Percentiles rank a stretch among this genome's conserved stretches.
phyloP scores from a whole-genome alignment of 2,113 vertebrate species.

The Eurystomus gularis region DNA sequence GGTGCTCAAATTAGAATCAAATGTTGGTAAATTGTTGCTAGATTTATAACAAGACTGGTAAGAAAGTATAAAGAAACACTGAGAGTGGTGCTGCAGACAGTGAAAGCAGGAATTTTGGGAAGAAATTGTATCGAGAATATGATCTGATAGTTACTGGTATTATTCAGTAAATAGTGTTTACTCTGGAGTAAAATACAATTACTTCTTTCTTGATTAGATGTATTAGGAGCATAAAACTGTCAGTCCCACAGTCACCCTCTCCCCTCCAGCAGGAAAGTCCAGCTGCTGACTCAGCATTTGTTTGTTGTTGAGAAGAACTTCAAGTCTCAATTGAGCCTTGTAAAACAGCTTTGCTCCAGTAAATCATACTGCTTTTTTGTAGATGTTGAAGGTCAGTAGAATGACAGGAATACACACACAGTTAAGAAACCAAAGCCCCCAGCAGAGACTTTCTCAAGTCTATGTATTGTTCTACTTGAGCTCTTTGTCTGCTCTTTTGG shows the following conservation, averaged over 20 bases:
- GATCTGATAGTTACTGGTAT: not conserved
- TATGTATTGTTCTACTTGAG: not conserved
- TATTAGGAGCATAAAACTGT: not conserved
- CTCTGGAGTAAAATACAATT: not conserved
- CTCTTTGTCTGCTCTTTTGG: not conserved
- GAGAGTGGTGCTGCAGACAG: not conserved
- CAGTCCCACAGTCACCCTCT: not conserved
- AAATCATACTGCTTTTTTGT: slow-evolving; percentile 24
- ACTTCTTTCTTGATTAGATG: not conserved
- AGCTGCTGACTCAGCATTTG: slow-evolving; percentile 22
- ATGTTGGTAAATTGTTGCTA: not conserved
- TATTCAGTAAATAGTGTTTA: not conserved
- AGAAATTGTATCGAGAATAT: not conserved
- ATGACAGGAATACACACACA: not conserved
- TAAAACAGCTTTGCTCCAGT: not conserved
- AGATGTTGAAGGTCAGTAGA: not conserved
- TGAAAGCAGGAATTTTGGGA: not conserved
- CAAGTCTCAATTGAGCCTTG: not conserved
- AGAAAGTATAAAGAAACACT: not conserved
- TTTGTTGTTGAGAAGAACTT: not conserved
- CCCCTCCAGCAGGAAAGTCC: not conserved
- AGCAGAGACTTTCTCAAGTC: not conserved
- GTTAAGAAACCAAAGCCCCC: slow-evolving; percentile 4
- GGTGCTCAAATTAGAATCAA: not conserved
- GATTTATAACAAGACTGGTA: not conserved